Evolutionary conservation across 2,888 invertebrate species (phyloP), one percentile per base, ranked within the genome.

Genomic region (Rhagonycha fulva): DNA sequence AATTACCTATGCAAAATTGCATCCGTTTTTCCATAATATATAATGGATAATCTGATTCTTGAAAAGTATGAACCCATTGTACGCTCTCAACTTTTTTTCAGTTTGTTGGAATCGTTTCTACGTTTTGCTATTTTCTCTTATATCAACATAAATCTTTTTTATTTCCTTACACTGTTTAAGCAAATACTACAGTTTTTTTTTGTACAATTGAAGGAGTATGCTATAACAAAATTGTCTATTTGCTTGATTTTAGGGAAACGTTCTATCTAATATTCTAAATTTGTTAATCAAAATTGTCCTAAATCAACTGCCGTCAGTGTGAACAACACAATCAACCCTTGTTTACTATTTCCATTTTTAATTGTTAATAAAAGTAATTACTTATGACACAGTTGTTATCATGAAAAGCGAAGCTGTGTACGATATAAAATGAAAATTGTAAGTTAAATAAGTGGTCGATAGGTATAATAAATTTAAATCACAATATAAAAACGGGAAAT

Each of bases 241-340:
- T 47, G n/a, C 9, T n/a, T 47, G n/a, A 47, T n/a, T n/a, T 47
- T n/a, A 47, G 5, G 47, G n/a, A 47, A 47, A n/a, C 47, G 7
- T 47, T 47, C n/a, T n/a, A 47, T n/a, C 47, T 47, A n/a, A n/a
- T n/a, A 47, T 47, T 47, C 62, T 62, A 30, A 62, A 70, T 70
- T 62, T 62, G 28, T 70, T 70, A 70, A 70, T 62, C 62, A 30
- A 23, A 70, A 61, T 70, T 30, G 7, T 14, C 70, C 62, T 70
- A 70, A 70, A 60, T 62, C 62, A 70, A 70, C 70, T 19, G 62
- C 62, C 62, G 62, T 62, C 62, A 61, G 60, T 70, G 26, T 70
- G 30, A 14, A 62, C 23, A 14, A 62, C 62, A 70, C 70, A 70
- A 70, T 70, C 62, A 70, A 70, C 70, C 28, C 62, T 70, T 70